Conservation (phyloP, 2,113 vertebrate genomes). For the Anas platyrhynchos region DNA sequence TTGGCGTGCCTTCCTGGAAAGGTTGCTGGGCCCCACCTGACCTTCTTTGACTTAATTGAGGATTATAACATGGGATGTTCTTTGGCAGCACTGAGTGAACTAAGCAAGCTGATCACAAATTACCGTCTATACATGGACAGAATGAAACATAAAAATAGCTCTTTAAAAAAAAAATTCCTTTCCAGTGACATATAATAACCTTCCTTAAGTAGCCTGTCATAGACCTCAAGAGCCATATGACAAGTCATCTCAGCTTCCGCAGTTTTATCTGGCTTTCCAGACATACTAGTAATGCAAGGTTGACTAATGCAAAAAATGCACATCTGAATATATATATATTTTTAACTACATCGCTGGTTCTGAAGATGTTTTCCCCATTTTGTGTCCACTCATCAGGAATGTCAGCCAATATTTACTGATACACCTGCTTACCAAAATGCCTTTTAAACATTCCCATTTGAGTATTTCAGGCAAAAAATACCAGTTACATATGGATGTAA, state of each 20-base stretch:
- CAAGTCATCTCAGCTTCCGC: not conserved
- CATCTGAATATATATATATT: not conserved
- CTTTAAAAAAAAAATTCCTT: not conserved
- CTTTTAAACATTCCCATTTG: not conserved
- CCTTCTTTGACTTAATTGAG: constrained; percentile 25
- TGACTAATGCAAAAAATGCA: not conserved
- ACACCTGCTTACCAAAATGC: not conserved
- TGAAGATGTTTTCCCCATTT: not conserved
- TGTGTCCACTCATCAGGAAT: not conserved
- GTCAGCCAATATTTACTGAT: not conserved
- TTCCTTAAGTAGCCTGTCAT: not conserved
- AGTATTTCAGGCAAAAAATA: not conserved
- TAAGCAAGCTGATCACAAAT: constrained; percentile 22
- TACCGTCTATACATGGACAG: not conserved
- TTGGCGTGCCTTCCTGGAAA: not conserved
- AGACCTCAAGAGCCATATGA: not conserved
- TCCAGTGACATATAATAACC: not conserved
- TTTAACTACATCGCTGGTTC: not conserved
- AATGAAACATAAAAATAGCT: not conserved
- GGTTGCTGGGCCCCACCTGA: constrained; percentile 13
- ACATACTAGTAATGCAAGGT: not conserved
- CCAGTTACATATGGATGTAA: not conserved
- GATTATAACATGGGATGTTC: constrained; percentile 41
- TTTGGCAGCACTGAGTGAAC: not conserved
- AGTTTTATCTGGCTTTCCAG: not conserved